Base-by-base conservation (phyloP, 2,888 invertebrate genomes). In the Sphaerophoria taeniata region DNA sequence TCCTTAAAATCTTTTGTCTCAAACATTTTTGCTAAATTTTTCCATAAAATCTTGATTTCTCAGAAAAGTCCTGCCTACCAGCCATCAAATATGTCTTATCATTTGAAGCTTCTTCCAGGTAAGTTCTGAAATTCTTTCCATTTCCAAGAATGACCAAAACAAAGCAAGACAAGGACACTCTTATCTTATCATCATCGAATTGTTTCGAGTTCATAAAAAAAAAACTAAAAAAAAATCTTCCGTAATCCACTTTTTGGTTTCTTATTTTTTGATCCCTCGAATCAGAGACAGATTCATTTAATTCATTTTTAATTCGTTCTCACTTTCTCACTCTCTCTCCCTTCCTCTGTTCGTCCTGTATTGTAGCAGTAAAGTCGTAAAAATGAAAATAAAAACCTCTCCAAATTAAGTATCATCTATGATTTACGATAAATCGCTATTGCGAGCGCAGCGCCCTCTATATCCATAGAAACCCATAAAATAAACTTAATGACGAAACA, bases 341-440 rank as follows among this genome's bases (percentile, higher is more conserved):
- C 33, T n/a, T 4, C 6, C 11, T 58, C 60, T 72, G 43, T 34
- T 55, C 24, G 2, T 24, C 24, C 24, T 24, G 24, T 24, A 24
- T 24, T 24, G 24, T 24, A 24, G 34, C 55, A 2, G 36, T 14
- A 9, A 24, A n/a, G 72, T 71, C 58, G 61, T 79, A 71, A 84
- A 79, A 70, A 7, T 61, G 33, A 33, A 47, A 63, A 63, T 14
- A 67, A 63, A 67, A 75, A 75, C 79, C 67, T 69, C 67, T 56
- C 45, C 34, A 75, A 74, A 75, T 79, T 74, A 84, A 84, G 83
- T 61, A 71, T 67, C 83, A 79, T 84, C 74, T 71, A 71, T 61
- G 75, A 84, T 84, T 74, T 55, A 72, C 31, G 43, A 75, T 75
- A 79, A 84, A 75, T 72, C 75, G 31, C 33, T 14, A 24, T 39